A percentile compares a stretch with the other conserved stretches of the same genome.
phyloP scores from a whole-genome alignment of 2,888 invertebrate genomes.

The Sipha maydis region DNA sequence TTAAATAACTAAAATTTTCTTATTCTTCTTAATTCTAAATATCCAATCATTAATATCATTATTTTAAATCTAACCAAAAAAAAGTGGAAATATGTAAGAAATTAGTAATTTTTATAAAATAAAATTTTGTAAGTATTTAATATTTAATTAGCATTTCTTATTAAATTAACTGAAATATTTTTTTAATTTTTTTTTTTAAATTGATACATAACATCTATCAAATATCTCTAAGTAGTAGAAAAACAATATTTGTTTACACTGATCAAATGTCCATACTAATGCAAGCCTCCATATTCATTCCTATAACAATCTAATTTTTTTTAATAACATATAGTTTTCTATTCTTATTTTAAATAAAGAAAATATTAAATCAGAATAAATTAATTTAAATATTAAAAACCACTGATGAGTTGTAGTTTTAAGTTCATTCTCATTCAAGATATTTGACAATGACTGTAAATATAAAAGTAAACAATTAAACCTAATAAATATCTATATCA shows the following conservation, averaged over 20 bases:
- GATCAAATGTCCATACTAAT: constrained; percentile 41
- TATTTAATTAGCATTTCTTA: no score
- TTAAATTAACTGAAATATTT: no score
- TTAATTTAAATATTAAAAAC: constrained; percentile 36
- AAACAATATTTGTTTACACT: constrained; percentile 28
- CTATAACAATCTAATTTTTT: constrained; percentile 51
- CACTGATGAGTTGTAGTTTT: constrained; percentile 38
- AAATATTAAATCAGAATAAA: constrained; percentile 9
- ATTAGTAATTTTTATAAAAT: no score
- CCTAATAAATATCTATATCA: constrained; percentile 34
- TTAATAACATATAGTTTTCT: constrained; percentile 15
- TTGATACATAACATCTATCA: constrained; percentile 29
- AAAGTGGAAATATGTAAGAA: no score
- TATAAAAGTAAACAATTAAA: constrained; percentile 54
- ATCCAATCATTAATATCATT: no score
- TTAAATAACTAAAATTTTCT: no score
- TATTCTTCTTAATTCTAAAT: no score
- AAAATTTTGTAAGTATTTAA: no score
- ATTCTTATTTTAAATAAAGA: constrained; percentile 26
- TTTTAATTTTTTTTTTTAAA: no score
- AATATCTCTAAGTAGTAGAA: constrained; percentile 53
- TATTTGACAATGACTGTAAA: constrained; percentile 58
- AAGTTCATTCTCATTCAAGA: constrained; percentile 52
- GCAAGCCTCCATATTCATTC: constrained; percentile 47
- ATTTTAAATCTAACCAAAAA: no score